Conservation (phyloP, 2,888 invertebrate species). For the Dromius quadrimaculatus region DNA sequence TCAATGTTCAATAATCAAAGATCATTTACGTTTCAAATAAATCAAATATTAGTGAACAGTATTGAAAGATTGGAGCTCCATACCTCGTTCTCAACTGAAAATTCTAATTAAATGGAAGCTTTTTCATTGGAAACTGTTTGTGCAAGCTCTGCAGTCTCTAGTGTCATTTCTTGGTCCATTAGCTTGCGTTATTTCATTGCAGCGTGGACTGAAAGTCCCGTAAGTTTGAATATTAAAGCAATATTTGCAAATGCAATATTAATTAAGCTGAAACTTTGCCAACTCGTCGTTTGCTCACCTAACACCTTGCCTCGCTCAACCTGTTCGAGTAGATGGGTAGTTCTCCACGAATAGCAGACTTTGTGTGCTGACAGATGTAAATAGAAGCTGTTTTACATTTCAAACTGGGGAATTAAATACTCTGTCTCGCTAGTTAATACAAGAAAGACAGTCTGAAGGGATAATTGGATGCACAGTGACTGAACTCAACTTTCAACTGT, state of each 20-base stretch:
- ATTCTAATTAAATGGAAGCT: slow-evolving; percentile 1
- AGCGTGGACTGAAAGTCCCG: neutral
- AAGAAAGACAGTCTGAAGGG: too few species aligned
- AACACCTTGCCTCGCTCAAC: neutral
- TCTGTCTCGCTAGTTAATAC: too few species aligned
- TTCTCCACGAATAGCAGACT: neutral
- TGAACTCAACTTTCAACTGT: too few species aligned
- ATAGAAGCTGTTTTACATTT: too few species aligned
- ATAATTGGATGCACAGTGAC: too few species aligned
- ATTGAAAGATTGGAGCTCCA: too few species aligned
- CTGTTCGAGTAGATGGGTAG: neutral
- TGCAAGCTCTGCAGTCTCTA: neutral
- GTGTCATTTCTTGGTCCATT: neutral
- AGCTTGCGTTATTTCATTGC: neutral
- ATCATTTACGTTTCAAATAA: too few species aligned
- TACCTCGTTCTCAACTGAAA: neutral
- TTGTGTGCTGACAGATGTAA: neutral
- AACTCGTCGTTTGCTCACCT: neutral
- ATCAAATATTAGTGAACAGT: too few species aligned
- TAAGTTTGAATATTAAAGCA: neutral
- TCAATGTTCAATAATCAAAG: too few species aligned
- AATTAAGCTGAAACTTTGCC: neutral
- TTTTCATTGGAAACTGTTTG: neutral
- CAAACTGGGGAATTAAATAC: too few species aligned
- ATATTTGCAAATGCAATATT: slow-evolving; percentile 8